These are phyloP conservation scores for Glaucidium brasilianum DNA, from an alignment of 2,113 vertebrate genomes.

Conservation along the genomic window DNA sequence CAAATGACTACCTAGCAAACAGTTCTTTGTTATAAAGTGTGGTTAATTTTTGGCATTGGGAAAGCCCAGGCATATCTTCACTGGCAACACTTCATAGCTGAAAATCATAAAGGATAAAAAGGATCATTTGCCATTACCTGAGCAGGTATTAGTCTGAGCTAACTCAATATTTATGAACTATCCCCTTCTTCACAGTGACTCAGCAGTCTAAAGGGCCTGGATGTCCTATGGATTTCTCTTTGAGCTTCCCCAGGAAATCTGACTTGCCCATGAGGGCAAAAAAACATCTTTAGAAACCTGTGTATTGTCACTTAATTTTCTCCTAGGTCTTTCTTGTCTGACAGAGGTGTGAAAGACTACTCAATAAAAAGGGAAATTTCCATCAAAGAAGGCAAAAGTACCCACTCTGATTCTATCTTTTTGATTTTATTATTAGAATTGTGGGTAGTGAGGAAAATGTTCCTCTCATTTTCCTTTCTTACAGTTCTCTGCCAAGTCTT, in stretches of 20 bases:
- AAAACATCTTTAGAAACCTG: neutral
- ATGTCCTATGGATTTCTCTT: neutral
- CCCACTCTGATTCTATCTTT: neutral
- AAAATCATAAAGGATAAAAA: neutral
- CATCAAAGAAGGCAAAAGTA: neutral
- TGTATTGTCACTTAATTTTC: neutral
- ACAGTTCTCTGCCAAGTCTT: neutral
- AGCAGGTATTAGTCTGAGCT: neutral
- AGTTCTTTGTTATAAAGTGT: neutral
- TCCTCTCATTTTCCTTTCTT: neutral
- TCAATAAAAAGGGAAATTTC: neutral
- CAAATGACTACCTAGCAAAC: neutral
- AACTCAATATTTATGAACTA: neutral
- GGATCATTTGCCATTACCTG: neutral
- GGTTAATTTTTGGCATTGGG: neutral
- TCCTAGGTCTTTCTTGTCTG: neutral
- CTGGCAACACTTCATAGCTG: neutral
- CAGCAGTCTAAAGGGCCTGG: neutral
- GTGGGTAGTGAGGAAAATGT: neutral
- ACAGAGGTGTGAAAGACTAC: neutral
- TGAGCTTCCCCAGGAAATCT: neutral
- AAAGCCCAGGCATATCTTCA: neutral
- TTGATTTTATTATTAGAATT: neutral
- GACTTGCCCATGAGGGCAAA: neutral
- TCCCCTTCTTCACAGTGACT: neutral